Conservation (phyloP, 2,888 invertebrate genomes). For the Ecliptopera silaceata region DNA sequence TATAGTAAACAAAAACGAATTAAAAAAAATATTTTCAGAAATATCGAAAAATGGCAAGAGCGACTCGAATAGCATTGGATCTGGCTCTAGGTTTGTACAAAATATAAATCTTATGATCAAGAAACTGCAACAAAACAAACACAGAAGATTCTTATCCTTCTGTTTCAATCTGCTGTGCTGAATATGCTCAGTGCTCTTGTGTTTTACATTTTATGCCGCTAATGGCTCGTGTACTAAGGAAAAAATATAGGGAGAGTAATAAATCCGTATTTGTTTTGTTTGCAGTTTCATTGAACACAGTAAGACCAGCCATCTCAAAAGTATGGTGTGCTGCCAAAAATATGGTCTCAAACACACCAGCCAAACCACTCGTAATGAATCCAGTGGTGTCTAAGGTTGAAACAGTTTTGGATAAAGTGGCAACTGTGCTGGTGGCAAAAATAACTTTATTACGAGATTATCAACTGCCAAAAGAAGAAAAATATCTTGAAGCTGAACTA, state of each 20-base stretch:
- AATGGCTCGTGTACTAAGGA: neutral
- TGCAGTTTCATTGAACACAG: constrained; percentile 68
- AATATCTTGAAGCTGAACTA: constrained; percentile 62
- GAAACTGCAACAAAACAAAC: constrained; percentile 70
- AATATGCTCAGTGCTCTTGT: neutral
- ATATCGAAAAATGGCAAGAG: constrained; percentile 52
- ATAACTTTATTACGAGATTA: constrained; percentile 49
- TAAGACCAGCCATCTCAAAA: constrained; percentile 55
- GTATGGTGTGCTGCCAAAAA: constrained; percentile 57
- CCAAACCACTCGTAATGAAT: constrained; percentile 55
- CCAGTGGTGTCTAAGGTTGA: constrained; percentile 54
- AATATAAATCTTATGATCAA: neutral
- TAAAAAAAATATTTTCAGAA: constrained; percentile 14
- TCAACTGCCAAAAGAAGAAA: constrained; percentile 54
- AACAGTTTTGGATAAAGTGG: constrained; percentile 38
- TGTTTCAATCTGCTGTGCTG: neutral
- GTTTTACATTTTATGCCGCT: neutral
- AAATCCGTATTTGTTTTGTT: constrained; percentile 60
- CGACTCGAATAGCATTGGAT: constrained; percentile 61
- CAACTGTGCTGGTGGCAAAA: constrained; percentile 43
- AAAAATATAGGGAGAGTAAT: neutral
- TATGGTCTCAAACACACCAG: constrained; percentile 46
- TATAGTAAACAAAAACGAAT: constrained; percentile 17
- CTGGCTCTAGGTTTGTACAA: constrained; percentile 34
- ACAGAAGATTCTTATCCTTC: constrained; percentile 31